These are phyloP conservation scores for Pituophis catenifer DNA, from an alignment of 2,113 vertebrate species.

Conservation along the genomic window DNA sequence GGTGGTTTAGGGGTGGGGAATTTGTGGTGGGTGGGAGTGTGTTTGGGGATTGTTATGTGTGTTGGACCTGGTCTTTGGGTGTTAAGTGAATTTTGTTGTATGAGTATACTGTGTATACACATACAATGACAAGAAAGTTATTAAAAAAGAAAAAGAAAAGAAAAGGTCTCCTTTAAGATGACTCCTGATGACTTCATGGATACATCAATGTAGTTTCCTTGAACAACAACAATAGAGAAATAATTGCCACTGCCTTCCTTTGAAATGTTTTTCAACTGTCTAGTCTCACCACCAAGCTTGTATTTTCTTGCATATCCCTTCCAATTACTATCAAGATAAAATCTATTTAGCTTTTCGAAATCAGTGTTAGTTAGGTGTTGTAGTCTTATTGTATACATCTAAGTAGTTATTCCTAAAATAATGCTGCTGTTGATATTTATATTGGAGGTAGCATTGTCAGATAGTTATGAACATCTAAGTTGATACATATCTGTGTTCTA, in stretches of 20 bases:
- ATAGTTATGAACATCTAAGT: not conserved
- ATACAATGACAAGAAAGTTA: no score
- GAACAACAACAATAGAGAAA: not conserved
- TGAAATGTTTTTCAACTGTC: not conserved
- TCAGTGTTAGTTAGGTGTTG: not conserved
- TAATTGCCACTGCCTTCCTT: not conserved
- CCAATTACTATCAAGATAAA: not conserved
- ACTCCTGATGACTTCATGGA: not conserved
- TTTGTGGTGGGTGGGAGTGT: no score
- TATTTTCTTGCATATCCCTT: not conserved
- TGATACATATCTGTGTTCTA: not conserved
- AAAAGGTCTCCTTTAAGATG: not conserved
- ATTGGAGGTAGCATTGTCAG: not conserved
- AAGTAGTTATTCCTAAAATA: not conserved
- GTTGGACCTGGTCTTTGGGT: no score
- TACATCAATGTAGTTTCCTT: not conserved
- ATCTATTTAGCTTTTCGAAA: not conserved
- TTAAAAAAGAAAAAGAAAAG: no score
- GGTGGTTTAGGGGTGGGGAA: no score
- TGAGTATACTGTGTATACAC: no score
- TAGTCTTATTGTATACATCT: not conserved
- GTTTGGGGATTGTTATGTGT: no score
- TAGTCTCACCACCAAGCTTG: not conserved
- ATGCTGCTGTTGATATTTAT: not conserved
- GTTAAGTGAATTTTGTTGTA: no score